phyloP scores from a whole-genome alignment of 2,113 vertebrate genomes.

The Ceuthmochares aereus region DNA sequence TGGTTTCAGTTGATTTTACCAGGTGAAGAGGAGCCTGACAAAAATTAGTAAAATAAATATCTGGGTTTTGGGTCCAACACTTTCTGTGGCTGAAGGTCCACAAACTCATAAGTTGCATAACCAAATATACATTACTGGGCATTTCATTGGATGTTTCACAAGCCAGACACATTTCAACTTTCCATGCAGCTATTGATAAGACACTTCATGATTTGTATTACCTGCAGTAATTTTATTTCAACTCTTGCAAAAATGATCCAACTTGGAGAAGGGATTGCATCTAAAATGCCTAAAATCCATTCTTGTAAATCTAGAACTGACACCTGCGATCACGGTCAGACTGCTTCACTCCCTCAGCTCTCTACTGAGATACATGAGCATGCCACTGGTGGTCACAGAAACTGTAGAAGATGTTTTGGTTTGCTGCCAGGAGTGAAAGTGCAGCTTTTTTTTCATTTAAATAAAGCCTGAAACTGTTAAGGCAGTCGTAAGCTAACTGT shows the following conservation, averaged over 20 bases:
- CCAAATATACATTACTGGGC: not conserved
- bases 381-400: not conserved
- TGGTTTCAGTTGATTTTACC: not conserved
- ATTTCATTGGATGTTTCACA: not conserved
- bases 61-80: not conserved
- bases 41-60: not conserved
- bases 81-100: not conserved
- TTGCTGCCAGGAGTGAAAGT: not conserved
- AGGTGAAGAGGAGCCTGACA: not conserved
- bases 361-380: not conserved
- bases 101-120: not conserved
- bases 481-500: rapidly evolving
- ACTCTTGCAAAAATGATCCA: not conserved
- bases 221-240: not conserved
- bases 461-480: not conserved
- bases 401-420: not conserved
- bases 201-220: not conserved
- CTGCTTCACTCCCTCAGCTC: not conserved
- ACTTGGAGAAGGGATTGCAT: not conserved
- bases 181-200: not conserved
- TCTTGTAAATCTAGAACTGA: not conserved
- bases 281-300: not conserved
- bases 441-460: not conserved
- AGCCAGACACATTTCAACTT: not conserved
- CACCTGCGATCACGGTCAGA: not conserved